Evolutionary conservation across 2,888 invertebrate species (phyloP).

Genomic region (Caradrina kadenii): DNA sequence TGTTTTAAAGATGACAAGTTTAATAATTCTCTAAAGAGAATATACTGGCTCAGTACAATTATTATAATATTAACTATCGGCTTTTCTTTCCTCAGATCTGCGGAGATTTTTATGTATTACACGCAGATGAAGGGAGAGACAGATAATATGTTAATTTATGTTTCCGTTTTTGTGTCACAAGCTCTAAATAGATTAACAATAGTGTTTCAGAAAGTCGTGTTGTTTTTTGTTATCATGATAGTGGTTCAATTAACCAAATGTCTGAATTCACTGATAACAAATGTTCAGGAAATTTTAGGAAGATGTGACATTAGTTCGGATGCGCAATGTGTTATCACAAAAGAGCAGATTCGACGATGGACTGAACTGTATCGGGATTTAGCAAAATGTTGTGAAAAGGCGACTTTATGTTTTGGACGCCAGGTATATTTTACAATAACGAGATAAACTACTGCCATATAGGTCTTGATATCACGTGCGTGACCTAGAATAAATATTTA

Average conservation of each 20-base stretch:
- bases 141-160: neutral
- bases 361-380: neutral
- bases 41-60: neutral
- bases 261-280: neutral
- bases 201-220: neutral
- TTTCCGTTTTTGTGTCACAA: neutral
- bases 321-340: neutral
- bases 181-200: neutral
- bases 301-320: neutral
- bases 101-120: neutral
- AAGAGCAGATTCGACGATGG: neutral
- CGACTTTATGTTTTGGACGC: slow-evolving; percentile 6
- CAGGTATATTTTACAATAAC: slow-evolving; percentile 22
- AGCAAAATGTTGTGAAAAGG: neutral
- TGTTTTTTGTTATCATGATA: neutral
- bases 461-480: neutral
- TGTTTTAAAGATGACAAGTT: neutral
- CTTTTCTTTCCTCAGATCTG: neutral
- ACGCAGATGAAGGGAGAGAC: neutral
- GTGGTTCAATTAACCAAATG: neutral
- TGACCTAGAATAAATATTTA: neutral
- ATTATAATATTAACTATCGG: neutral
- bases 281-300: neutral
- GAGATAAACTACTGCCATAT: neutral
- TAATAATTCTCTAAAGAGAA: neutral